A percentile compares a stretch with the other conserved stretches of the same genome.
phyloP scores from a whole-genome alignment of 2,888 invertebrate species.

The Caenorhabditis sp. region DNA sequence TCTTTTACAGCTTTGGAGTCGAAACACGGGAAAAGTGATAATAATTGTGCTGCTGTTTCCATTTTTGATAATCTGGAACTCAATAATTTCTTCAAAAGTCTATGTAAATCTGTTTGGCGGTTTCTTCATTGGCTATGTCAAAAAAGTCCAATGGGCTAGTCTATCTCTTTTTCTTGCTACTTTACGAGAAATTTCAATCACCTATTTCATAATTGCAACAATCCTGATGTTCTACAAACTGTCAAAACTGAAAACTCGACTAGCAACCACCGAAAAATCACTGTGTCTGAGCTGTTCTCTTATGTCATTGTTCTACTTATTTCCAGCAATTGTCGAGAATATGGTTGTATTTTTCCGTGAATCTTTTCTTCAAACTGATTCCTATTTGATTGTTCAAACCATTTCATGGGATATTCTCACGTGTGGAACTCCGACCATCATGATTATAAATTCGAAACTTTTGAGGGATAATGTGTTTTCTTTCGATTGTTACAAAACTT shows the following conservation, averaged over 20 bases:
- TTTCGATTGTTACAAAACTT: too few relatives aligned
- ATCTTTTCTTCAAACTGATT: neutral
- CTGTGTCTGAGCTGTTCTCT: neutral
- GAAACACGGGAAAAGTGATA: neutral
- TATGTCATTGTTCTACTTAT: neutral
- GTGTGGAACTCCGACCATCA: neutral
- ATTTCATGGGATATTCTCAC: conserved; percentile 32
- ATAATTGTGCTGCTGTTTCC: conserved; percentile 2
- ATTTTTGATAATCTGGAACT: conserved; percentile 20
- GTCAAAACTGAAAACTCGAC: neutral
- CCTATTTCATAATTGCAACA: neutral
- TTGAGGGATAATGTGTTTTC: neutral
- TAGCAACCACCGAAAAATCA: neutral
- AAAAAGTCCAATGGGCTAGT: conserved; percentile 22
- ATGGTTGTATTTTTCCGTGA: too few relatives aligned
- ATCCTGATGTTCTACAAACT: neutral
- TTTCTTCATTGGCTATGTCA: conserved; percentile 21
- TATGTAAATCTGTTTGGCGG: conserved; percentile 19
- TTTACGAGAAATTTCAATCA: neutral
- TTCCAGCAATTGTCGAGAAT: neutral
- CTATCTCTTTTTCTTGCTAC: neutral
- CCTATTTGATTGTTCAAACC: conserved; percentile 11
- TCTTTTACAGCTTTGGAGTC: too few relatives aligned
- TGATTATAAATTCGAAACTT: neutral
- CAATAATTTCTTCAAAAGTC: conserved; percentile 24